A percentile compares a stretch with the other conserved stretches of the same genome.
phyloP scores from a whole-genome alignment of 2,113 vertebrate species.

The Mesembrinibis cayennensis region DNA sequence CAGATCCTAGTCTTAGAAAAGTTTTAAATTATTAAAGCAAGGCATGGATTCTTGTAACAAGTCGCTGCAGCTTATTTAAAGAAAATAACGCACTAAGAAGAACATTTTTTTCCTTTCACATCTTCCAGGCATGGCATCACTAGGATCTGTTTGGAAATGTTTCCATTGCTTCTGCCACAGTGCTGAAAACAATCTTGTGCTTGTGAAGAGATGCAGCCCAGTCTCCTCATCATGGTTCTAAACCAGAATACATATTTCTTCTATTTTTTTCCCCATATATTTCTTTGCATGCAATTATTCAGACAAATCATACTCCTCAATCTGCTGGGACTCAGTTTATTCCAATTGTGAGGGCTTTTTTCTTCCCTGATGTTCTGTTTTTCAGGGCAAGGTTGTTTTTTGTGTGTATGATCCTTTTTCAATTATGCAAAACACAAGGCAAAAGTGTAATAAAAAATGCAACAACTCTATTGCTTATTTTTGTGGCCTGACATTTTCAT shows the following conservation, averaged over 20 bases:
- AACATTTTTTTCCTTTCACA: not conserved
- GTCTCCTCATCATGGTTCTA: not conserved
- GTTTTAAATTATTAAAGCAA: not conserved
- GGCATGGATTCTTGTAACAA: not conserved
- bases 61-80: not conserved
- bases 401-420: not conserved
- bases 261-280: not conserved
- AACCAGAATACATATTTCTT: not conserved
- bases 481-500: constrained; percentile 45
- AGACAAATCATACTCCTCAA: not conserved
- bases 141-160: not conserved
- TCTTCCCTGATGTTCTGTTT: not conserved
- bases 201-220: not conserved
- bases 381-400: constrained; percentile 13
- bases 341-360: not conserved
- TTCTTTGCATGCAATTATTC: not conserved
- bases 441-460: constrained; percentile 29
- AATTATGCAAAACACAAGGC: constrained; percentile 19
- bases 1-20: not conserved
- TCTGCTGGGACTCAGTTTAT: not conserved
- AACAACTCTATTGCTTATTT: constrained; percentile 14
- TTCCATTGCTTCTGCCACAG: not conserved
- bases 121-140: not conserved
- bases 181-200: not conserved
- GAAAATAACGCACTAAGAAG: not conserved